These are phyloP conservation scores for Aptenodytes forsteri DNA, from an alignment of 2,113 vertebrate genomes.

Conservation along the genomic window DNA sequence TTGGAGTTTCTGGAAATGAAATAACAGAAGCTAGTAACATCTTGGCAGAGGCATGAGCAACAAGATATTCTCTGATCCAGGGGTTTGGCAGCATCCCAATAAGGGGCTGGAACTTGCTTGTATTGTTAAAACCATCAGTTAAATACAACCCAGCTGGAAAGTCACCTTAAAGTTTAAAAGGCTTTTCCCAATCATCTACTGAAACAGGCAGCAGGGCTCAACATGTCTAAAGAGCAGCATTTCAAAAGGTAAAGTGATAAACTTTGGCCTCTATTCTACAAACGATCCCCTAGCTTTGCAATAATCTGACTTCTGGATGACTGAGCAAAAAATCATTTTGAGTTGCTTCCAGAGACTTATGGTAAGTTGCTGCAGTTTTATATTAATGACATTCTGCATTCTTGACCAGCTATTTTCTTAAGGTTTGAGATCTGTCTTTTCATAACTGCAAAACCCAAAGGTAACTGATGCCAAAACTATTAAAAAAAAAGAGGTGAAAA, in stretches of 20 bases:
- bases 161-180: neutral
- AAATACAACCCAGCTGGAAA: neutral
- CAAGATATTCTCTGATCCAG: neutral
- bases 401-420: neutral
- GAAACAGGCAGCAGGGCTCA: neutral
- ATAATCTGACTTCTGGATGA: neutral
- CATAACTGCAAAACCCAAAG: neutral
- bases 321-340: neutral
- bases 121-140: neutral
- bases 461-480: neutral
- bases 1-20: slow-evolving; percentile 33
- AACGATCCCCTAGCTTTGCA: neutral
- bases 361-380: neutral
- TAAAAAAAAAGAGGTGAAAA: neutral
- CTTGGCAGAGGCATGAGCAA: slow-evolving; percentile 9
- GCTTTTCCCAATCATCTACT: neutral
- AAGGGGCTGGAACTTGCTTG: neutral
- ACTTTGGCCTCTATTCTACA: neutral
- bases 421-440: neutral
- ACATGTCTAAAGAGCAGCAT: neutral
- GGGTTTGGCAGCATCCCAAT: neutral
- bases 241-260: neutral
- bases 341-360: neutral
- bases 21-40: neutral
- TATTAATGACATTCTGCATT: neutral